These are phyloP conservation scores for Chaetophractus vellerosus DNA, from an alignment of 2,797 vertebrate species.

Conservation along the genomic window DNA sequence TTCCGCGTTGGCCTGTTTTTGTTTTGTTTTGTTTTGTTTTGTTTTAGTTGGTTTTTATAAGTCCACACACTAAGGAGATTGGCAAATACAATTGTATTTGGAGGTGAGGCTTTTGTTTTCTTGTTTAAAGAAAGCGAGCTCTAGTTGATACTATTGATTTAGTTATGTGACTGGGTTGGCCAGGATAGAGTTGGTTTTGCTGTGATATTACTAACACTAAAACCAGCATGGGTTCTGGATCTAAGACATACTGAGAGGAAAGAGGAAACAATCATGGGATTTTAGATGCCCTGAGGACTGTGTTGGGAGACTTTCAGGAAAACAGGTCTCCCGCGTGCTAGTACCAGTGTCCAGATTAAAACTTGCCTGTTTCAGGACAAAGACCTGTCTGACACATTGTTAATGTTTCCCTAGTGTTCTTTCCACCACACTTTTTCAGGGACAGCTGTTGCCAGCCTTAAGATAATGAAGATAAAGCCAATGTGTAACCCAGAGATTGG, in stretches of 20 bases:
- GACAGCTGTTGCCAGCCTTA: constrained; percentile 31
- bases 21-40: not conserved
- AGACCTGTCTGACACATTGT: not conserved
- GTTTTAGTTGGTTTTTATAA: constrained; percentile 55
- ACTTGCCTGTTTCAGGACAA: not conserved
- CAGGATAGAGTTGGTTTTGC: not conserved
- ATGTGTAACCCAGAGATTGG: not conserved
- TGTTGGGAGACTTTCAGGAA: constrained; percentile 42
- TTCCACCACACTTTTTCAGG: not conserved
- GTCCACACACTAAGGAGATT: not conserved
- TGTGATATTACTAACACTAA: constrained; percentile 31
- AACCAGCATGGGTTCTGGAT: not conserved
- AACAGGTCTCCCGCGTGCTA: not conserved
- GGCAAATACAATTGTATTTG: constrained; percentile 46
- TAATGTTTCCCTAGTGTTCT: constrained; percentile 44
- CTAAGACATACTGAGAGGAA: not conserved
- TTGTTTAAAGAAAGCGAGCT: constrained; percentile 63
- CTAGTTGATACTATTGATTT: constrained; percentile 51
- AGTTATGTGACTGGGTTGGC: not conserved
- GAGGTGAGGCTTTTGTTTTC: constrained; percentile 70
- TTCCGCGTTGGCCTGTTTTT: constrained; percentile 25
- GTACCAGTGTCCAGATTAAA: not conserved
- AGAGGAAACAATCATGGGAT: constrained; percentile 3
- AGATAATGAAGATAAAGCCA: constrained; percentile 40
- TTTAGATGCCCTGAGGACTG: not conserved